These are phyloP conservation scores for Crocidura indochinensis DNA, from an alignment of 2,797 vertebrate genomes.

Conservation along the genomic window DNA sequence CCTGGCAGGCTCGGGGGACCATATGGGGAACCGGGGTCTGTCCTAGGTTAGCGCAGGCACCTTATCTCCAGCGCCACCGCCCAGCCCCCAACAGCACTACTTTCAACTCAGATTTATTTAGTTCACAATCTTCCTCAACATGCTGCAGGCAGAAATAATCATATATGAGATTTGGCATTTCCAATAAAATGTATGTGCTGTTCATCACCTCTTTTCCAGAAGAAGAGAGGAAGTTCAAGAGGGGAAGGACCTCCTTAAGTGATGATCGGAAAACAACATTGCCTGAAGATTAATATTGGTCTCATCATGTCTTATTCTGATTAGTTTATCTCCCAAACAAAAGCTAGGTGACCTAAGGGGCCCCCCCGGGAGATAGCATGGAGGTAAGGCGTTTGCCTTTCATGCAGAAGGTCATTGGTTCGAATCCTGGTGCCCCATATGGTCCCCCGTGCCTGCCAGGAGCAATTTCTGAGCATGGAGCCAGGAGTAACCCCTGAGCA, in stretches of 20 bases:
- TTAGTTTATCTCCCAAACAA: not conserved
- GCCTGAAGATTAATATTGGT: not conserved
- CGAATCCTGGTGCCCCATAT: too few species aligned
- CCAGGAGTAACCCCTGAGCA: too few species aligned
- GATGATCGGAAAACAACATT: not conserved
- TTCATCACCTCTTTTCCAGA: not conserved
- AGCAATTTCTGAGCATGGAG: too few species aligned
- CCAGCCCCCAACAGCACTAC: not conserved
- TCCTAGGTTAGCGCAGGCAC: too few species aligned
- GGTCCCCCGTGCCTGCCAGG: too few species aligned
- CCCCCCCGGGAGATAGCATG: too few species aligned
- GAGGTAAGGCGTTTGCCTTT: too few species aligned
- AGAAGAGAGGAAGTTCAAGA: not conserved
- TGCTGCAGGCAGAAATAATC: not conserved
- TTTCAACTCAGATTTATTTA: not conserved
- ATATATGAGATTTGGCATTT: not conserved
- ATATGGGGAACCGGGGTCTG: too few species aligned
- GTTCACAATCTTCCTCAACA: not conserved
- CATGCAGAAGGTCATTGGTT: too few species aligned
- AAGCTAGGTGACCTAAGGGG: not conserved
- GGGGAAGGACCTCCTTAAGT: not conserved
- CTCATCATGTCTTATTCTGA: not conserved
- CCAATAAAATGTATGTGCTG: not conserved
- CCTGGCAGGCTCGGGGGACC: too few species aligned
- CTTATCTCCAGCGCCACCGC: too few species aligned